Percentiles rank a stretch among this genome's conserved stretches.
These are phyloP conservation scores for Pipistrellus pygmaeus DNA, from an alignment of 2,797 vertebrate species.

Conservation along the genomic window DNA sequence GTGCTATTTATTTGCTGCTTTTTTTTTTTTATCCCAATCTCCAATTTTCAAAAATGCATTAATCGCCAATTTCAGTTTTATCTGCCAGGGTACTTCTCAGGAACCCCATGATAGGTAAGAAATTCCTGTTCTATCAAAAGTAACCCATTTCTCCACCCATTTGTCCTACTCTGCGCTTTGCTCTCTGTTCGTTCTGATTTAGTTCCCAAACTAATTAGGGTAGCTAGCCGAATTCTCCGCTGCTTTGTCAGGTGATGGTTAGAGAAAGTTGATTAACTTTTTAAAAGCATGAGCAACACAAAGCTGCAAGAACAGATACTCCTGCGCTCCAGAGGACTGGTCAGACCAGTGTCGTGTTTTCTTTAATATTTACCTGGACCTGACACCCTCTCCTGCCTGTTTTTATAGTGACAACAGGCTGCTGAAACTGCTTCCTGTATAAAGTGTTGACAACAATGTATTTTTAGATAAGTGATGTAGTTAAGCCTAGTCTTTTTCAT, in stretches of 20 bases:
- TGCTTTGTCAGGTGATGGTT: neutral
- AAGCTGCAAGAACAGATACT: neutral
- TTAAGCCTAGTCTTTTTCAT: constrained; percentile 44
- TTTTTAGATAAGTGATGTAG: constrained; percentile 43
- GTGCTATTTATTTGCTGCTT: neutral
- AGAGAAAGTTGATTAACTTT: constrained; percentile 56
- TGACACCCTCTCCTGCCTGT: neutral
- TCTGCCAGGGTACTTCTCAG: neutral
- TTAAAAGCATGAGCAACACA: neutral
- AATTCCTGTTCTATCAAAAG: neutral
- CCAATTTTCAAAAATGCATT: neutral
- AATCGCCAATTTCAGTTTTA: neutral
- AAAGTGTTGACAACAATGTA: neutral
- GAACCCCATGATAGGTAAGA: neutral
- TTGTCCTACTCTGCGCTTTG: neutral
- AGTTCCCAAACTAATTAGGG: constrained; percentile 15
- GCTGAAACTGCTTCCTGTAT: neutral
- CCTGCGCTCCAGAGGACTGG: neutral
- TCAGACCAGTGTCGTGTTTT: neutral
- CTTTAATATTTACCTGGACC: neutral
- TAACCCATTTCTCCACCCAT: neutral
- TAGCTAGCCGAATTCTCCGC: constrained; percentile 7
- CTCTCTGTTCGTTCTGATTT: neutral
- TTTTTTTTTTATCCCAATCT: neutral
- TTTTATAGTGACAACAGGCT: constrained; percentile 51